These are phyloP conservation scores for Andricus quercusramuli DNA, from an alignment of 2,888 invertebrate genomes.

Conservation along the genomic window DNA sequence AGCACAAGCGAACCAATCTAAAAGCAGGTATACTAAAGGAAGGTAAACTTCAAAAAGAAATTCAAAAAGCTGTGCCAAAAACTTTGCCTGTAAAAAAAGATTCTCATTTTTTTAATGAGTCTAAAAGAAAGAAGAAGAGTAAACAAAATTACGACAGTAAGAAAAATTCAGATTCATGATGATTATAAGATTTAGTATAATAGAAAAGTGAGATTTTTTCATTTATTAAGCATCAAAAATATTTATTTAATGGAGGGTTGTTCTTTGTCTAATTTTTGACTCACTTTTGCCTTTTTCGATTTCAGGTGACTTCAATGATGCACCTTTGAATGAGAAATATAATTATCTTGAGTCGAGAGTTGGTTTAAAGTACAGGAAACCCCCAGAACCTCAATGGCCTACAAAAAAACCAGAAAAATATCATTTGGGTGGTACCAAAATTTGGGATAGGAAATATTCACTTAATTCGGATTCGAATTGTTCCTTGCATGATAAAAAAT, in stretches of 20 bases:
- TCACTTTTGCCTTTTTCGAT: no score
- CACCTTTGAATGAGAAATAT: not conserved
- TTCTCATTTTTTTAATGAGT: not conserved
- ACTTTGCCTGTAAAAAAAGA: not conserved
- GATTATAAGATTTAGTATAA: not conserved
- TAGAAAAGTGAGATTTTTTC: not conserved
- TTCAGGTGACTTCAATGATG: not conserved
- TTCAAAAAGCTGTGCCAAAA: not conserved
- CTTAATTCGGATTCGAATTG: not conserved
- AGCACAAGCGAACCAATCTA: not conserved
- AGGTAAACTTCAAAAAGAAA: not conserved
- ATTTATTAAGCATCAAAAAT: no score
- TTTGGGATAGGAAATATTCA: not conserved
- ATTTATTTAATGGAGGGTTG: no score
- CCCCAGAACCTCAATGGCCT: not conserved
- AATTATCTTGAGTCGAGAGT: not conserved
- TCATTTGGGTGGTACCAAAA: not conserved
- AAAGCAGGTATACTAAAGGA: not conserved
- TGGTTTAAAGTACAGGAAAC: not conserved
- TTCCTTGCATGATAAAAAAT: not conserved
- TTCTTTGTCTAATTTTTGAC: no score
- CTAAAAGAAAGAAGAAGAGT: not conserved
- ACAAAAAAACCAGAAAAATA: not conserved
- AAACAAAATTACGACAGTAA: not conserved
- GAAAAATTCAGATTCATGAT: not conserved